Conservation (phyloP, 1,140 invertebrate species). For the Wasmannia auropunctata region DNA sequence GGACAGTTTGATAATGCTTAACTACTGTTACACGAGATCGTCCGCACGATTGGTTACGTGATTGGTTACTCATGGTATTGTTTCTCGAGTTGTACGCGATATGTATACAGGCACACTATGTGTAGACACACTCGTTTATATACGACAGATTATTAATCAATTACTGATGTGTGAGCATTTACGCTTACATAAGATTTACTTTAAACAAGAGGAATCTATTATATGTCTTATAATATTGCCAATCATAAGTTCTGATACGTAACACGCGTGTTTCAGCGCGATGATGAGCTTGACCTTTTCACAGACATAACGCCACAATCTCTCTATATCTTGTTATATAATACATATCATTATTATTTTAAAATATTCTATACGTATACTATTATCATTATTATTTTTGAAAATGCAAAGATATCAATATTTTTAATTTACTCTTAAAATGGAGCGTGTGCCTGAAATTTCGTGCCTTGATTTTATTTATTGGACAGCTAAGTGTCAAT, state of each 20-base stretch:
- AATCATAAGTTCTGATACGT: neutral
- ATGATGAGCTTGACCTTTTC: neutral
- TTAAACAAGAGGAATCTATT: conserved; percentile 20
- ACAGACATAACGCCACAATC: neutral
- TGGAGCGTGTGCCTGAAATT: neutral
- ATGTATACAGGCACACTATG: neutral
- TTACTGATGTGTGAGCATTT: neutral
- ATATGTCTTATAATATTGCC: conserved; percentile 2
- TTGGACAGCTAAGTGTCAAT: neutral
- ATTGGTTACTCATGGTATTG: conserved; percentile 18
- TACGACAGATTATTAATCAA: conserved; percentile 37
- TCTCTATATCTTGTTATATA: neutral
- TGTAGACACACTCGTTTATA: neutral
- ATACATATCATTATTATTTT: neutral
- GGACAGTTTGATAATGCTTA: conserved; percentile 25
- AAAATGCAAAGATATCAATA: neutral
- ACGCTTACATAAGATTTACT: conserved; percentile 41
- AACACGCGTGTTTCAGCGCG: neutral
- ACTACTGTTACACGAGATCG: conserved; percentile 18
- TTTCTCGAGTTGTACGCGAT: neutral
- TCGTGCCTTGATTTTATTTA: neutral
- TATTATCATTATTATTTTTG: neutral
- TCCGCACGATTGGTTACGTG: conserved; percentile 19
- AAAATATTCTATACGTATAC: neutral
- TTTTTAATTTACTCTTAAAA: neutral